Percentiles rank a stretch among this genome's conserved stretches.
Conservation (phyloP, 2,797 vertebrate genomes). For the Myotis findleyi region DNA sequence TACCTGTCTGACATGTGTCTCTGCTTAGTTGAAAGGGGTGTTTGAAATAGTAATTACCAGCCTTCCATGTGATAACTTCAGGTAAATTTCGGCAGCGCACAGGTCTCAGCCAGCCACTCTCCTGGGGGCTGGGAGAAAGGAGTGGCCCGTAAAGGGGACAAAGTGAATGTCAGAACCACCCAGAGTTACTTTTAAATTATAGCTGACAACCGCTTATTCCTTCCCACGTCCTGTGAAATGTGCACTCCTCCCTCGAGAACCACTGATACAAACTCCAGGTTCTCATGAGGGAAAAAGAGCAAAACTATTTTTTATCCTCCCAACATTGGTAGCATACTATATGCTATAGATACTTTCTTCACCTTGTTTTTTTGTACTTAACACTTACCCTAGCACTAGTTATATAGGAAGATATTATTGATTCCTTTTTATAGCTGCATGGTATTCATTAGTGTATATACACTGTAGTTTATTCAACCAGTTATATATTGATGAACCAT, state of each 20-base stretch:
- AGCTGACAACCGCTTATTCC: background rate
- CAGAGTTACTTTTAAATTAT: background rate
- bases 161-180: background rate
- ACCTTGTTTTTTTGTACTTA: slow-evolving; percentile 23
- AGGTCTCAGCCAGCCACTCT: background rate
- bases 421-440: slow-evolving; percentile 20
- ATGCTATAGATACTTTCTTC: background rate
- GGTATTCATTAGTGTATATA: background rate
- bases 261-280: background rate
- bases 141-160: background rate
- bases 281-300: background rate
- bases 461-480: background rate
- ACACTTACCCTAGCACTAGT: background rate
- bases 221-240: background rate
- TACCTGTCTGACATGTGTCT: background rate
- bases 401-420: background rate
- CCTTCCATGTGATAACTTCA: background rate
- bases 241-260: background rate
- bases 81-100: background rate
- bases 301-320: slow-evolving; percentile 9
- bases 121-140: background rate
- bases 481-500: background rate
- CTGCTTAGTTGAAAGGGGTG: background rate
- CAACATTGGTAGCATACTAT: background rate
- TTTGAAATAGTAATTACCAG: background rate